Evolutionary conservation across 2,888 invertebrate species (phyloP).

Genomic region (Chrysolina oricalcia): DNA sequence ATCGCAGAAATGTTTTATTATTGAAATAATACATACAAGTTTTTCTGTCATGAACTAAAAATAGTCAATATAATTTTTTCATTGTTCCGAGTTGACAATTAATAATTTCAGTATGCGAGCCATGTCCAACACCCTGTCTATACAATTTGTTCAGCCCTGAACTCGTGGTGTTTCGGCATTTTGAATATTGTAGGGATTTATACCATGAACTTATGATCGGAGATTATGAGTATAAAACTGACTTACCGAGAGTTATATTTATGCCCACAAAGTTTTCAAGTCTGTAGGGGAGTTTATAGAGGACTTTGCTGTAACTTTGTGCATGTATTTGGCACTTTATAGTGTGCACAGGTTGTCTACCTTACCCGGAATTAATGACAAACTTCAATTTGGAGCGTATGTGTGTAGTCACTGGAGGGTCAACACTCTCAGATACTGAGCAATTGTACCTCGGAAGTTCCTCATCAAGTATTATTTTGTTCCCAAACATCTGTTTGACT

Average conservation of each 20-base stretch:
- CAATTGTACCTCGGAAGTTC: not conserved
- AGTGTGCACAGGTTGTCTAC: conserved; percentile 14
- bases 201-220: conserved; percentile 22
- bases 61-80: too few species aligned
- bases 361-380: conserved; percentile 11
- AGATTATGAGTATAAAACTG: conserved; percentile 33
- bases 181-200: conserved; percentile 21
- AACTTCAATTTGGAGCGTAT: conserved; percentile 17
- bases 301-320: conserved; percentile 33
- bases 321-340: conserved; percentile 35
- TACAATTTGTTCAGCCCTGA: not conserved
- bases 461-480: not conserved
- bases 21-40: too few species aligned
- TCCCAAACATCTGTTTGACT: not conserved
- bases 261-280: conserved; percentile 34
- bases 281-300: conserved; percentile 30
- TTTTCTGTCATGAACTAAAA: too few species aligned
- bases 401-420: not conserved
- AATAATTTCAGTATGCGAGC: not conserved
- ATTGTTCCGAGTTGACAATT: not conserved
- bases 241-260: conserved; percentile 37
- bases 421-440: not conserved
- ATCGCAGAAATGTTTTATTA: too few species aligned
- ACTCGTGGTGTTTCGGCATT: conserved; percentile 5
- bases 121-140: not conserved